Evolutionary conservation across 2,113 vertebrate species (phyloP).

Genomic region (Uria aalge): DNA sequence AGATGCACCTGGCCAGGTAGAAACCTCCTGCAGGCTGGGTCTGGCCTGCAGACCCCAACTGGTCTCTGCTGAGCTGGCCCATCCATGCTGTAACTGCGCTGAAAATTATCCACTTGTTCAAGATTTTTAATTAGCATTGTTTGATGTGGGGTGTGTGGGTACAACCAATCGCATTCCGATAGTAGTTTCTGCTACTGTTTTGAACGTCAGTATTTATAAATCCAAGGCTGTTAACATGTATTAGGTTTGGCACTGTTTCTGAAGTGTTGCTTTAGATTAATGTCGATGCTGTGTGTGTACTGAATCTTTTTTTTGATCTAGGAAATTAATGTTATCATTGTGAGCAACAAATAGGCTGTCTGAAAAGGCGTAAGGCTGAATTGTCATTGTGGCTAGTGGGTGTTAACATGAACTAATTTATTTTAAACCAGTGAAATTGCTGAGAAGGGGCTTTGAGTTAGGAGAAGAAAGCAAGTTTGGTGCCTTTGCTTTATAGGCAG

Average conservation of each 20-base stretch:
- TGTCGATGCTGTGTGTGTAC: neutral
- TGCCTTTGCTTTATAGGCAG: neutral
- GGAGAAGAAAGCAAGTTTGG: neutral
- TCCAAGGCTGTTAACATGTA: neutral
- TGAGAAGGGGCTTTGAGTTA: neutral
- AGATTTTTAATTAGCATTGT: neutral
- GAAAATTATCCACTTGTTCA: neutral
- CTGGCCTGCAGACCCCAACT: neutral
- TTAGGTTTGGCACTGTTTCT: neutral
- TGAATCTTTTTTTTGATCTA: neutral
- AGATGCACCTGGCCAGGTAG: neutral
- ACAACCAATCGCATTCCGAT: neutral
- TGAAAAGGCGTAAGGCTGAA: neutral
- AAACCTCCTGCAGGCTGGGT: neutral
- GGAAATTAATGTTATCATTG: neutral
- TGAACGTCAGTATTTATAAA: neutral
- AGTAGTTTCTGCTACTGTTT: neutral
- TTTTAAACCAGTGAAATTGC: constrained; percentile 13
- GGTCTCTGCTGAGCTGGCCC: neutral
- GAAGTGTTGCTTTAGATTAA: neutral
- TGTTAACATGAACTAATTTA: neutral
- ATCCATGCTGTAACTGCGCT: neutral
- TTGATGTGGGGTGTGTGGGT: neutral
- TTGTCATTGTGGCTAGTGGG: neutral
- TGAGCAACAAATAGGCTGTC: neutral